Conservation (phyloP, 2,888 invertebrate genomes). For the Thecocarcelia acutangulata region DNA sequence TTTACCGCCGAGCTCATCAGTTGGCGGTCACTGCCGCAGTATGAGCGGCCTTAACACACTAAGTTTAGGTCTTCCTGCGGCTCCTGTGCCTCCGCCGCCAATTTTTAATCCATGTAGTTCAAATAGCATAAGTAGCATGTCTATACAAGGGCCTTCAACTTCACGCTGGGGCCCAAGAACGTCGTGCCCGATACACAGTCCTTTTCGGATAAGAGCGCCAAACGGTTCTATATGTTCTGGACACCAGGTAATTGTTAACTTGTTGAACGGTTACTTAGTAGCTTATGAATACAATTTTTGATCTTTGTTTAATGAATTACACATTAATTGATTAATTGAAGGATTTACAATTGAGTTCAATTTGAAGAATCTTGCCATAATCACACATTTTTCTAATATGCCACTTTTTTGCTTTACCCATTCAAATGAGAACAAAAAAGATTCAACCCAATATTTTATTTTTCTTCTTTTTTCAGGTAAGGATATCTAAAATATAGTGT, state of each 20-base stretch:
- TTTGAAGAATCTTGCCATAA: conserved; percentile 57
- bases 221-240: conserved; percentile 82
- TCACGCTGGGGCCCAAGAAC: conserved; percentile 82
- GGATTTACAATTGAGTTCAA: conserved; percentile 22
- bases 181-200: conserved; percentile 82
- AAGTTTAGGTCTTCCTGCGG: conserved; percentile 77
- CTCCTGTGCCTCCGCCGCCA: conserved; percentile 80
- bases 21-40: conserved; percentile 76
- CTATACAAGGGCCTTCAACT: conserved; percentile 79
- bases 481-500: conserved; percentile 62
- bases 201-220: conserved; percentile 81
- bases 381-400: not conserved
- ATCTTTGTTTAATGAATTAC: conserved; percentile 25
- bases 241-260: conserved; percentile 80
- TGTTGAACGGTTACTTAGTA: conserved; percentile 16
- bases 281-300: conserved; percentile 48
- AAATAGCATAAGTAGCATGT: conserved; percentile 80
- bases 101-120: conserved; percentile 82
- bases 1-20: conserved; percentile 69
- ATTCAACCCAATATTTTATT: conserved; percentile 38
- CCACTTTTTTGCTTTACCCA: not conserved
- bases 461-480: conserved; percentile 74
- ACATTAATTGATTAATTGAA: conserved; percentile 36
- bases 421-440: not conserved
- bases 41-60: conserved; percentile 79